Base-by-base conservation (phyloP, 2,888 invertebrate species). In the Limnephilus marmoratus region DNA sequence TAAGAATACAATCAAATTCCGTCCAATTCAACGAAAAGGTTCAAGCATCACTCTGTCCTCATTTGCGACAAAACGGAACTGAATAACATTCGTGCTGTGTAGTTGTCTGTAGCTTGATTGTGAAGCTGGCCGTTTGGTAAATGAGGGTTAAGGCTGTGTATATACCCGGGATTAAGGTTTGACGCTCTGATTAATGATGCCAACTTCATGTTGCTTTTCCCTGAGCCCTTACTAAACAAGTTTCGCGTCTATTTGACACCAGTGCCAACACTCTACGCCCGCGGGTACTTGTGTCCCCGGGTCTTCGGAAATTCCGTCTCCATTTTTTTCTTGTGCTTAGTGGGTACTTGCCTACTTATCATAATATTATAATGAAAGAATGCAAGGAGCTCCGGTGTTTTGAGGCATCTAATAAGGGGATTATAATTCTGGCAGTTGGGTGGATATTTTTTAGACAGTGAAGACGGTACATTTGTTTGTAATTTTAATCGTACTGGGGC, bases 131-230 rank as follows among this genome's bases (percentile, higher is more conserved):
- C 34, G 80, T n/a, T 49, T 87, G 91, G 91, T 81, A 45, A 81
- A 87, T 86, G 87, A 81, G 86, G 85, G 49, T 24, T 85, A 85
- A 49, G 91, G 45, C 45, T 80, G 90, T 91, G 82, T 90, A 80
- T 15, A n/a, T 90, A 85, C 85, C 45, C 85, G 80, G 93, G 93
- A 93, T 93, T 92, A 93, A 93, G 93, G 93, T 92, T 91, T 93
- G 93, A 93, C 93, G 93, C 93, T 86, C 92, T 93, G 93, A 93
- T 93, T 93, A 93, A 93, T 93, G 93, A 92, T 90, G 90, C 91
- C 91, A 91, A 93, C 92, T 91, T 92, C 91, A 88, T 93, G 92
- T 91, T 92, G 85, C 90, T 91, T 90, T 85, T 53, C 90, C n/a
- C 81, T 49, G 81, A 49, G 81, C 90, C 88, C 90, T 34, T 81